These are phyloP conservation scores for Pterocles gutturalis DNA, from an alignment of 2,113 vertebrate species.

Conservation along the genomic window DNA sequence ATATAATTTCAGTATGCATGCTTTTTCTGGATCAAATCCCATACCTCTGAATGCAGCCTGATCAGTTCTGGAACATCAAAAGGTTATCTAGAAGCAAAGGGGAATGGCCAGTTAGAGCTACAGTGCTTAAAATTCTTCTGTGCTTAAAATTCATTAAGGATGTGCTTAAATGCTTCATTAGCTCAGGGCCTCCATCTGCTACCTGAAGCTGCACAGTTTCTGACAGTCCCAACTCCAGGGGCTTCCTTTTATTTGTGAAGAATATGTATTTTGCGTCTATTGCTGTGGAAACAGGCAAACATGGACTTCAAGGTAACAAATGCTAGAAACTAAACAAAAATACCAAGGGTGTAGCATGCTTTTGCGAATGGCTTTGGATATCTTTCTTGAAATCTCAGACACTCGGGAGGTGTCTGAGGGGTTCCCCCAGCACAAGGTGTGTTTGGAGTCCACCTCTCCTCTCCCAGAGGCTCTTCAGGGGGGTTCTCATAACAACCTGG, in stretches of 20 bases:
- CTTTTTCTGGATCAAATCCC: not conserved
- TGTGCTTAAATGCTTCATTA: not conserved
- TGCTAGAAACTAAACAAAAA: not conserved
- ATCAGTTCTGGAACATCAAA: not conserved
- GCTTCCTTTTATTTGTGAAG: not conserved
- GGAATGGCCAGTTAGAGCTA: not conserved
- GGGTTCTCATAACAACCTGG: not conserved
- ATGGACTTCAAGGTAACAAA: not conserved
- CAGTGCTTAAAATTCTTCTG: not conserved
- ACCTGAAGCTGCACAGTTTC: not conserved
- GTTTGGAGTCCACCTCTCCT: not conserved
- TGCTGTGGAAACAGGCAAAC: not conserved
- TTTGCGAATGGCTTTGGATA: not conserved
- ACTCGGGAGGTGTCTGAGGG: not conserved
- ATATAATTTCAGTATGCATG: not conserved
- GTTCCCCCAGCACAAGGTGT: not conserved
- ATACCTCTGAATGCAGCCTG: not conserved
- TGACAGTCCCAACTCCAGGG: not conserved
- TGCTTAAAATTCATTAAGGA: not conserved
- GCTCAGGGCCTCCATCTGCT: not conserved
- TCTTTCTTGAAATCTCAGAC: not conserved
- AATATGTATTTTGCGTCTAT: not conserved
- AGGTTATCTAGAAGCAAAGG: not conserved
- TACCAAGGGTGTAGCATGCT: not conserved
- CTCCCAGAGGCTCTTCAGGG: not conserved